Evolutionary conservation across 2,888 invertebrate species (phyloP).

Genomic region (Xestia ashworthii): DNA sequence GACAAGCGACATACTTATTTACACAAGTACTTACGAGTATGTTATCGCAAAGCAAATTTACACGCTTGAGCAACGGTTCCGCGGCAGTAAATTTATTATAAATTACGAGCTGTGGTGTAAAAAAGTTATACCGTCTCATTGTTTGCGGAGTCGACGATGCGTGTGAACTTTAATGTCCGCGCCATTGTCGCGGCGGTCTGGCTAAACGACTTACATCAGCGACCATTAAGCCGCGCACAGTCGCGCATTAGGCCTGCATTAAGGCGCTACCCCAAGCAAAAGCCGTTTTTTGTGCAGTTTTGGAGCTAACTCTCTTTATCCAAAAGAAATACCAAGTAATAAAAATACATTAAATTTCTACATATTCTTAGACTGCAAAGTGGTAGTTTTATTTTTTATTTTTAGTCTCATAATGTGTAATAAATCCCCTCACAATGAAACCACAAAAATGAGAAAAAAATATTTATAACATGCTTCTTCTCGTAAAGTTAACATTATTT

Average conservation of each 20-base stretch:
- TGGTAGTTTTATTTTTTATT: no score
- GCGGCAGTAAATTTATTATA: slow-evolving; percentile 75
- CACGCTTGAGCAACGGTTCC: slow-evolving; percentile 75
- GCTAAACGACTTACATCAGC: slow-evolving; percentile 75
- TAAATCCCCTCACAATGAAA: no score
- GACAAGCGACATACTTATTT: slow-evolving; percentile 74
- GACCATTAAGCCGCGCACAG: slow-evolving; percentile 70
- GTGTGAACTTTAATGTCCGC: slow-evolving; percentile 79
- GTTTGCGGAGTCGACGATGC: slow-evolving; percentile 78
- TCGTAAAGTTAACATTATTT: no score
- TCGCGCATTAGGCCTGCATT: slow-evolving; percentile 77
- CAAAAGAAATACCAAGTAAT: no score
- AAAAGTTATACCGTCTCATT: slow-evolving; percentile 75
- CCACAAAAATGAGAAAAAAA: no score
- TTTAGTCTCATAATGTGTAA: no score
- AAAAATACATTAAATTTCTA: no score
- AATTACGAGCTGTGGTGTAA: slow-evolving; percentile 77
- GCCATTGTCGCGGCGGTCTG: slow-evolving; percentile 70
- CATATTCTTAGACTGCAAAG: no score
- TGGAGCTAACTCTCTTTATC: no score
- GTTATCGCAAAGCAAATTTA: slow-evolving; percentile 80
- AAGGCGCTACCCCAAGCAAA: no score
- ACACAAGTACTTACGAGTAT: slow-evolving; percentile 74
- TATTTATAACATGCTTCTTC: no score
- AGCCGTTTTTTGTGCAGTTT: no score